Evolutionary conservation across 2,113 vertebrate species (phyloP).

Genomic region (Peromyscus maniculatus): DNA sequence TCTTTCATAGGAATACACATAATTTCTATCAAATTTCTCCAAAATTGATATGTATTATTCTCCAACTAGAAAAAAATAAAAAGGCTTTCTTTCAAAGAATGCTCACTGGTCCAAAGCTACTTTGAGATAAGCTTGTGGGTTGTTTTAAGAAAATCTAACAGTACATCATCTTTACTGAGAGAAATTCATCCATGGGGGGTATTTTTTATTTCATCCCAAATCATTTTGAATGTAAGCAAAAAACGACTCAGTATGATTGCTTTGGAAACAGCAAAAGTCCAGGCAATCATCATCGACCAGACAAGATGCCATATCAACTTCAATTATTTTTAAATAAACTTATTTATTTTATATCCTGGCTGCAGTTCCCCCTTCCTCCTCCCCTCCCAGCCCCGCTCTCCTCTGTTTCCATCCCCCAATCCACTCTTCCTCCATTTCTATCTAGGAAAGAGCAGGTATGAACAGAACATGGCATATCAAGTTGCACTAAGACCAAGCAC

Average conservation of each 20-base stretch:
- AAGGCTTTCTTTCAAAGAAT: conserved; percentile 42
- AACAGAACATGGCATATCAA: too few species aligned
- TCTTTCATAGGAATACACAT: conserved; percentile 31
- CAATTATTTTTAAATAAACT: not conserved
- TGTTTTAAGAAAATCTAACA: conserved; percentile 48
- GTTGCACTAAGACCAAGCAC: not conserved
- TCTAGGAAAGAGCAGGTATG: not conserved
- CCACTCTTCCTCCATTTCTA: not conserved
- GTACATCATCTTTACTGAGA: not conserved
- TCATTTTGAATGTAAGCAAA: conserved; percentile 58
- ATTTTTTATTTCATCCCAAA: conserved; percentile 44
- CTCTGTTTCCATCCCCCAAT: too few species aligned
- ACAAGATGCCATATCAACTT: not conserved
- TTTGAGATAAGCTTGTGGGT: not conserved
- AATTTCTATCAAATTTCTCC: conserved; percentile 64
- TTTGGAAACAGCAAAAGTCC: conserved; percentile 11
- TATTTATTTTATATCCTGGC: not conserved
- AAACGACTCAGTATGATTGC: not conserved
- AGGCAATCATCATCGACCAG: not conserved
- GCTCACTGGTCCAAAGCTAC: not conserved
- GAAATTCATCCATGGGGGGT: not conserved
- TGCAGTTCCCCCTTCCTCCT: not conserved
- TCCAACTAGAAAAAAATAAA: conserved; percentile 24
- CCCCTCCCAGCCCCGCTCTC: not conserved
- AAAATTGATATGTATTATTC: conserved; percentile 42